Evolutionary conservation across 2,113 vertebrate species (phyloP), one percentile per base, ranked within the genome.

Genomic region (Actenoides lindsayi): DNA sequence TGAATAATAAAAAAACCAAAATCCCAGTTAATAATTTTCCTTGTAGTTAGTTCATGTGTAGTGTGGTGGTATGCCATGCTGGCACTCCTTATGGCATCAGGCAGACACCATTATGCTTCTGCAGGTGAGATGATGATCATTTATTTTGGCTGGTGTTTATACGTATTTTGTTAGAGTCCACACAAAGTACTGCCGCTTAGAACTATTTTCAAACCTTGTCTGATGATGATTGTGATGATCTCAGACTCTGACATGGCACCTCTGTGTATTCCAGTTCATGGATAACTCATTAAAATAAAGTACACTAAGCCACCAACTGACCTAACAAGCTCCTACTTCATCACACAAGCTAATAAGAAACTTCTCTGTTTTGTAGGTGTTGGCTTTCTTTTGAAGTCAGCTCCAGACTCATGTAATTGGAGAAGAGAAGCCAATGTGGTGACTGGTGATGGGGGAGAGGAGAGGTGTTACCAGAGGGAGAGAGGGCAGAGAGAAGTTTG

Each of bases 241-340:
- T 93, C 88, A 93, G 85, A 31, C 73, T 75, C 19, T 39, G 83
- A 89, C 62, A n/a, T 37, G 69, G 48, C 53, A 86, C 57, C 41
- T 92, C 90, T 60, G 16, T 37, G 39, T 53, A 69, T 76, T 53
- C 53, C 44, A 37, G 41, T 65, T 93, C 18, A 50, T 75, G 44
- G 80, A 65, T 79, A 94, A 89, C 87, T 96, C 86, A 91, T 87
- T 79, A 94, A 89, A 96, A 87, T 92, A 30, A 94, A 69, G 69
- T 79, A 44, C 59, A 41, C 82, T 93, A 57, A 92, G 41, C 19
- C 69, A 87, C 30, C 57, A 75, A 46, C 39, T 56, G 79, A 59
- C 82, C 79, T 79, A 71, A 44, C 48, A 89, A 35, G 17, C 81
- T 97, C 83, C 77, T 82, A 89, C 62, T 91, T 93, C 77, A 89